Percentiles rank a stretch among this genome's conserved stretches.
Evolutionary conservation across 1,140 invertebrate genomes (phyloP).

Genomic region (Zaprionus nigranus): DNA sequence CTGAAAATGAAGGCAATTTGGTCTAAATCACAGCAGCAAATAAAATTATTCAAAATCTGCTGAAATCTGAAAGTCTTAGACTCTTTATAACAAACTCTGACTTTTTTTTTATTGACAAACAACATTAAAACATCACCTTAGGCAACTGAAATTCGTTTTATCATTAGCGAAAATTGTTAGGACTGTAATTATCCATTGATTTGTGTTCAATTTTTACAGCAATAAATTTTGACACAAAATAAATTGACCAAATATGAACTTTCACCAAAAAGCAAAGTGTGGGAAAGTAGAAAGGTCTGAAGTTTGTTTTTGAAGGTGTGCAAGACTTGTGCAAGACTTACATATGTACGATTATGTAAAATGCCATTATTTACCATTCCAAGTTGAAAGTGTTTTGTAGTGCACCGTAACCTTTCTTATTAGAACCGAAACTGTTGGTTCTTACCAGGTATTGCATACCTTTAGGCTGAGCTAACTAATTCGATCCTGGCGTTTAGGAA

Average conservation of each 20-base stretch:
- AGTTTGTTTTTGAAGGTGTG: not conserved
- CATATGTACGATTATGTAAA: not conserved
- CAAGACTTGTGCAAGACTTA: not conserved
- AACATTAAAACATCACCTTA: not conserved
- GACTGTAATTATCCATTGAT: not conserved
- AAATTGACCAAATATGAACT: slow-evolving; percentile 6
- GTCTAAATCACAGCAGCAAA: not conserved
- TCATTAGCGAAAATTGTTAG: not conserved
- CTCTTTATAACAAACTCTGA: not conserved
- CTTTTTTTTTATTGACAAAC: not conserved
- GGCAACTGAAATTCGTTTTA: not conserved
- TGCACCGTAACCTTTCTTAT: not conserved
- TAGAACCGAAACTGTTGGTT: not conserved
- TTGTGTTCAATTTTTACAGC: not conserved
- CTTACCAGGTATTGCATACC: slow-evolving; percentile 7
- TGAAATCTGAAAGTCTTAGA: not conserved
- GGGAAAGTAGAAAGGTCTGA: slow-evolving; percentile 4
- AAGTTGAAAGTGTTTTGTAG: too few relatives aligned
- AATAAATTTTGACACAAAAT: not conserved
- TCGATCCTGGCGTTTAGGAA: not conserved
- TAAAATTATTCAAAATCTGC: not conserved
- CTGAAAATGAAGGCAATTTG: slow-evolving; percentile 15
- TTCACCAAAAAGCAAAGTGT: slow-evolving; percentile 3
- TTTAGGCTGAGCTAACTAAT: not conserved
- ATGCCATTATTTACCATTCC: too few relatives aligned